A percentile compares a stretch with the other conserved stretches of the same genome.
phyloP scores from a whole-genome alignment of 1,140 invertebrate species.

The Radopholus similis region DNA sequence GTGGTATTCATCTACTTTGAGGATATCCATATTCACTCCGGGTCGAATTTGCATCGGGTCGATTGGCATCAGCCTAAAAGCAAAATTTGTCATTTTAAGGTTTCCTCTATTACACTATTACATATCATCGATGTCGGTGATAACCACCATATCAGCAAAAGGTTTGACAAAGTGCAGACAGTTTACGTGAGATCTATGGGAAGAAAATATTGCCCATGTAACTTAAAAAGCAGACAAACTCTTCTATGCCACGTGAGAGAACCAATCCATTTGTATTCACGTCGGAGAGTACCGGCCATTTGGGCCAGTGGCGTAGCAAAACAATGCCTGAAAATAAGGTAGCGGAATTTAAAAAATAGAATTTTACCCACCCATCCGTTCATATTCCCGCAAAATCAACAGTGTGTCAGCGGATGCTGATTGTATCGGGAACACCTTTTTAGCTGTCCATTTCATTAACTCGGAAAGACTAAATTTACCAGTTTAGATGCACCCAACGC shows the following conservation, averaged over 20 bases:
- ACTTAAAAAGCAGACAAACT: constrained; percentile 57
- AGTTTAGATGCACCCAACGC: constrained; percentile 58
- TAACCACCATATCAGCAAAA: constrained; percentile 55
- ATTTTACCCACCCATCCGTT: constrained; percentile 36
- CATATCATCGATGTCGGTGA: constrained; percentile 60
- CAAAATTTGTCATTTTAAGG: not conserved
- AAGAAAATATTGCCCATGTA: too few relatives aligned
- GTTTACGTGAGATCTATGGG: constrained; percentile 30
- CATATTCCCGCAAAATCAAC: constrained; percentile 51
- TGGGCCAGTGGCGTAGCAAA: constrained; percentile 54
- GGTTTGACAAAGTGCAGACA: constrained; percentile 59
- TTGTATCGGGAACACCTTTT: constrained; percentile 57
- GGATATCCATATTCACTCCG: constrained; percentile 44
- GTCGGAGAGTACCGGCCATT: constrained; percentile 60
- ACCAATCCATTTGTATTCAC: constrained; percentile 58
- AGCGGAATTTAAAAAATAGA: too few relatives aligned
- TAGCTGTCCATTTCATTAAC: constrained; percentile 26
- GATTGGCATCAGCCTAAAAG: constrained; percentile 41
- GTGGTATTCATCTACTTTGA: constrained; percentile 36
- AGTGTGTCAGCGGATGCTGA: constrained; percentile 51
- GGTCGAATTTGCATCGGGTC: constrained; percentile 45
- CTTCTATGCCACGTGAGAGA: constrained; percentile 58
- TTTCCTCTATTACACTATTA: not conserved
- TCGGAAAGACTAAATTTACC: not conserved
- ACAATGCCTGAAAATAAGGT: constrained; percentile 46